Evolutionary conservation across 2,888 invertebrate genomes (phyloP).

Genomic region (Tortrix viridana): DNA sequence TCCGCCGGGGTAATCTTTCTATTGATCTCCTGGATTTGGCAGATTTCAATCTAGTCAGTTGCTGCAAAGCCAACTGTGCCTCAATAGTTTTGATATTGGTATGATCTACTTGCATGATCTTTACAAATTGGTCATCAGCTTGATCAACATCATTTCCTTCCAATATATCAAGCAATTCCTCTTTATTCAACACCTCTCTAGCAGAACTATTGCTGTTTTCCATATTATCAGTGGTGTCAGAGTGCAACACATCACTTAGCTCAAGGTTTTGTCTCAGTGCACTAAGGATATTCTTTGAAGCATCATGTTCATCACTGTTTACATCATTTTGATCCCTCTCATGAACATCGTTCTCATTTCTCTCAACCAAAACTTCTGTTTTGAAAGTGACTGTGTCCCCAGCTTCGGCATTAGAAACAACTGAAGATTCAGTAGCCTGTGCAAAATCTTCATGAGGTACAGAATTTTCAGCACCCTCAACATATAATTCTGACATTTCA

Average conservation of each 20-base stretch:
- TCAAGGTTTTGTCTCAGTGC: slow-evolving; percentile 72
- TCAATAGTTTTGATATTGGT: slow-evolving; percentile 53
- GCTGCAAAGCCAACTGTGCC: slow-evolving; percentile 68
- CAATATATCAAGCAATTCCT: slow-evolving; percentile 74
- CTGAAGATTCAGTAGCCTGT: slow-evolving; percentile 40
- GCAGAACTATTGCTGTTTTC: slow-evolving; percentile 70
- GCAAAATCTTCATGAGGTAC: slow-evolving; percentile 39
- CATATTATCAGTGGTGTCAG: slow-evolving; percentile 61
- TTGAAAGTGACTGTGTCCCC: slow-evolving; percentile 64
- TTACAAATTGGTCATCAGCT: slow-evolving; percentile 44
- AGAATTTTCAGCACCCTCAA: slow-evolving; percentile 38
- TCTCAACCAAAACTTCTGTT: slow-evolving; percentile 74
- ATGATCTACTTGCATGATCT: slow-evolving; percentile 45
- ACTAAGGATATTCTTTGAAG: slow-evolving; percentile 62
- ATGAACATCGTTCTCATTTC: slow-evolving; percentile 51
- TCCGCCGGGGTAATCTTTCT: slow-evolving; percentile 13
- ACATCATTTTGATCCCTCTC: slow-evolving; percentile 47
- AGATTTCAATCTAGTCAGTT: slow-evolving; percentile 56
- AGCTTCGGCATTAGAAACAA: slow-evolving; percentile 44
- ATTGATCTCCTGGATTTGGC: slow-evolving; percentile 11
- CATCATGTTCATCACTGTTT: slow-evolving; percentile 43
- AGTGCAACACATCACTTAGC: slow-evolving; percentile 69
- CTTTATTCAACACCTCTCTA: slow-evolving; percentile 75
- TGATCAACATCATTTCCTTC: slow-evolving; percentile 70
- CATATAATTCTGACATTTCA: slow-evolving; percentile 32